Evolutionary conservation across 1,140 invertebrate species (phyloP).

Genomic region (Aphidius ervi): DNA sequence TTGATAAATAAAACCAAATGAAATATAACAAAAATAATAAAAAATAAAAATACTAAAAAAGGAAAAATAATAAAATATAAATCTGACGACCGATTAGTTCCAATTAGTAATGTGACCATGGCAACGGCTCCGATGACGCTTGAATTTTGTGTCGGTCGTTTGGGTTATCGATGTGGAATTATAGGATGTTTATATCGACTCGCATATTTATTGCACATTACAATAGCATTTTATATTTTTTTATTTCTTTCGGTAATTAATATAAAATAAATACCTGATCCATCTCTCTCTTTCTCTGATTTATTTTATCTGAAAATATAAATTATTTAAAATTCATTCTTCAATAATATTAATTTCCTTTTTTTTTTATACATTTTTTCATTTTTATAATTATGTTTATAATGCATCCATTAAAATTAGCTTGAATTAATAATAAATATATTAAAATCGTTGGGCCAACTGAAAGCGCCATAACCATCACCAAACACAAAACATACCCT

Average conservation of each 20-base stretch:
- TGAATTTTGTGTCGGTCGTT: constrained; percentile 8
- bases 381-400: no score
- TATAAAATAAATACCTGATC: no score
- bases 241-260: background rate
- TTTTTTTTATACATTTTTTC: no score
- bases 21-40: constrained; percentile 12
- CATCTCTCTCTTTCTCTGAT: no score
- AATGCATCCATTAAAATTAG: no score
- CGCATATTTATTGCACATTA: background rate
- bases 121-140: background rate
- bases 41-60: background rate
- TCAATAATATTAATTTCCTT: no score
- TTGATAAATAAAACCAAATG: background rate
- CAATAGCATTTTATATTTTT: background rate
- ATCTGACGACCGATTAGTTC: constrained; percentile 18
- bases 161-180: constrained; percentile 5
- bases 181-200: background rate
- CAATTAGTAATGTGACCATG: constrained; percentile 19
- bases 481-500: no score
- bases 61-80: constrained; percentile 4
- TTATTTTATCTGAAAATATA: no score
- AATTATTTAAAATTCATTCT: no score
- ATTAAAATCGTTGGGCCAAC: no score
- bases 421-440: no score
- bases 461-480: no score